These are phyloP conservation scores for human DNA, from an alignment of 2,113 vertebrate species.

Conservation along the genomic window DNA sequence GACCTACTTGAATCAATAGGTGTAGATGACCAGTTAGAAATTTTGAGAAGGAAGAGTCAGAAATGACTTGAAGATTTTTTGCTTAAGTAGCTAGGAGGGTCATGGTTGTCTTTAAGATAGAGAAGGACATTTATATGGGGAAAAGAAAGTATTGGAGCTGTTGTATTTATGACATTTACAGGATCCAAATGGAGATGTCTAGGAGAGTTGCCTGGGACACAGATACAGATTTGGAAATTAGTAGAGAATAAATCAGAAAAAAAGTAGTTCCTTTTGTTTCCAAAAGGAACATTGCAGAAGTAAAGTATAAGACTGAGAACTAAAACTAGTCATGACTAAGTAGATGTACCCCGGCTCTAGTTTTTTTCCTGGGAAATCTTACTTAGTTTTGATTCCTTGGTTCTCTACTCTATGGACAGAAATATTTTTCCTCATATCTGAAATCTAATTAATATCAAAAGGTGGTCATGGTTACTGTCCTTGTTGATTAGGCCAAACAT, in stretches of 20 bases:
- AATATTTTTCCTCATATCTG: background rate
- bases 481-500: background rate
- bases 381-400: background rate
- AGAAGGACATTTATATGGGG: background rate
- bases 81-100: background rate
- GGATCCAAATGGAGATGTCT: background rate
- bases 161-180: background rate
- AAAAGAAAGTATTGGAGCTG: background rate
- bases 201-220: background rate
- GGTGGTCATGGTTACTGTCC: background rate
- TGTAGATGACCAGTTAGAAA: background rate
- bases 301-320: background rate
- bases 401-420: background rate
- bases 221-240: background rate
- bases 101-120: background rate
- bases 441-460: background rate
- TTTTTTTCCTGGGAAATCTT: background rate
- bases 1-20: background rate
- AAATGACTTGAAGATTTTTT: constrained; percentile 5
- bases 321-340: background rate
- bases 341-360: background rate
- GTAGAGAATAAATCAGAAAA: background rate
- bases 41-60: background rate
- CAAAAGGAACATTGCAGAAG: background rate
- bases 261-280: background rate